Base-by-base conservation (phyloP, 2,113 vertebrate genomes). In the Megalops atlanticus region DNA sequence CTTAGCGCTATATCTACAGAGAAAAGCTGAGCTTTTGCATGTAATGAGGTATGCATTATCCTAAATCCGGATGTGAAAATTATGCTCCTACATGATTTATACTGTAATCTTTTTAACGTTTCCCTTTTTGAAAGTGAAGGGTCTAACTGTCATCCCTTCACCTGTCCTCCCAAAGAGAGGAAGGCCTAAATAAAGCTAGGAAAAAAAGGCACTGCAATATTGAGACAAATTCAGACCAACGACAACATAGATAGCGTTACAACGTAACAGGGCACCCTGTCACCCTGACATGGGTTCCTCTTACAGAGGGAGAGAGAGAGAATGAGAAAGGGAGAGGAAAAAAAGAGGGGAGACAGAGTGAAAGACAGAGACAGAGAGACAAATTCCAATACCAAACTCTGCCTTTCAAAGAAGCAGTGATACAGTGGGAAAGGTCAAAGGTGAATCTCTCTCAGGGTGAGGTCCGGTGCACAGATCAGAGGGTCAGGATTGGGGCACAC, bases 1-100 rank as follows among this genome's bases (percentile, higher is more conserved):
- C 85, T 83, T 76, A 84, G 77, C 74, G 79, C 71, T 78, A 80
- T 39, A 49, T 85, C 84, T 54, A 35, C 47, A 79, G 40, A n/a
- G n/a, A n/a, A n/a, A n/a, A 24, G 2, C 45, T 36, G 52, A 33
- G 41, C 70, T 45, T 16, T 35, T 11, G 43, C 31, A 49, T 71
- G 6, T 21, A 54, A 52, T 64, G 80, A 81, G 74, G 80, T 82
- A 77, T 82, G 21, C 11, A 52, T 40, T 72, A 18, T 76, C 39
- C 69, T 81, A 71, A 79, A 47, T 45, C 68, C 33, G 43, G 21
- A 49, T 47, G 12, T 64, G 58, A 64, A 31, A 24, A 31, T 31
- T 64, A 64, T 31, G n/a, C 31, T 24, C 10, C 1, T 31, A 24
- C 11, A 64, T 5, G n/a, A 0, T 27, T 45, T 14, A 45, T 45